These are phyloP conservation scores for Adoxophyes honmai DNA, from an alignment of 1,140 invertebrate genomes.

Conservation along the genomic window DNA sequence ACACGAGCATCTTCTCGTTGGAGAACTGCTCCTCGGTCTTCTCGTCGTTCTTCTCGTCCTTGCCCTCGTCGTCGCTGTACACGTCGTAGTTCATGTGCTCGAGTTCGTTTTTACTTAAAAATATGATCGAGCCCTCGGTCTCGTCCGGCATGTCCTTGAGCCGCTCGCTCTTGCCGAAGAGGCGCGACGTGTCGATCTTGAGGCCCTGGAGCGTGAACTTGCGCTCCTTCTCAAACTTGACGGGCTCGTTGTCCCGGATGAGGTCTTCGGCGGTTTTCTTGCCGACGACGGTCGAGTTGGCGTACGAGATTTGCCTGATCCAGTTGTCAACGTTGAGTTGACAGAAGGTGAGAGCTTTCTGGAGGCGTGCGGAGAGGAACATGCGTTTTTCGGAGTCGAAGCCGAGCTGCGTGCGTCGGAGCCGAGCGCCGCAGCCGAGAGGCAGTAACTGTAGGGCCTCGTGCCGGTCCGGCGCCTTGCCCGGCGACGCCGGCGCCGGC, in stretches of 20 bases:
- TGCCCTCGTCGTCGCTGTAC: conserved; percentile 72
- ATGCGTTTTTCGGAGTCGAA: conserved; percentile 79
- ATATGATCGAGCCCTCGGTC: conserved; percentile 80
- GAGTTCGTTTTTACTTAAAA: conserved; percentile 80
- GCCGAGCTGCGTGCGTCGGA: conserved; percentile 77
- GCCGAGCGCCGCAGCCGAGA: conserved; percentile 71
- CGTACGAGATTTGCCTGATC: conserved; percentile 77
- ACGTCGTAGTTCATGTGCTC: conserved; percentile 78
- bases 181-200: conserved; percentile 70
- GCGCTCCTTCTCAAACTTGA: conserved; percentile 74
- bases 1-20: conserved; percentile 79
- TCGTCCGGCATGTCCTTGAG: conserved; percentile 79
- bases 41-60: conserved; percentile 62
- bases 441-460: conserved; percentile 70
- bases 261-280: conserved; percentile 70
- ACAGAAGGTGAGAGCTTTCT: conserved; percentile 80
- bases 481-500: conserved; percentile 59
- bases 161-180: conserved; percentile 74
- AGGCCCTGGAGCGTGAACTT: conserved; percentile 76
- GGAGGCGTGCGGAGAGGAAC: conserved; percentile 79
- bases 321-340: conserved; percentile 79
- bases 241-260: conserved; percentile 71
- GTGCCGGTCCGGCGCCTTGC: conserved; percentile 58
- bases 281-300: conserved; percentile 61
- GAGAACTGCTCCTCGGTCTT: conserved; percentile 58